Evolutionary conservation across 1,140 invertebrate genomes (phyloP), one percentile per base, ranked within the genome.

Genomic region (Piezodorus guildinii): DNA sequence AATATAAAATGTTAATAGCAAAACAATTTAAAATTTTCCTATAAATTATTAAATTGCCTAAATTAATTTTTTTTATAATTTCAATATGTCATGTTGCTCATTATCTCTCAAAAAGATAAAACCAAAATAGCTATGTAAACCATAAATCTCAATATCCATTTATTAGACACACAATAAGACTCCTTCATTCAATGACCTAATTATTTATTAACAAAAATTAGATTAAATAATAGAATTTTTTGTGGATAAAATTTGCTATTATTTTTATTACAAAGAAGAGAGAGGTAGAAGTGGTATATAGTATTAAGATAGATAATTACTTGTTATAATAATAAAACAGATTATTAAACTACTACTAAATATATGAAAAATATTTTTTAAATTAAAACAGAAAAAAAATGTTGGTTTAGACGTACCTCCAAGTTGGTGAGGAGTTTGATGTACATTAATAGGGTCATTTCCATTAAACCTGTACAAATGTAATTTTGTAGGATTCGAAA

Each of bases 371-470:
- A 17, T 3, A 34, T 1, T 34, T 60, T 60, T 43, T 44, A 60
- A 39, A 43, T 67, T 72, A 30, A 3, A 30, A 4, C 3, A 30
- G 8, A 30, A 30, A 30, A 30, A 30, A 3, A 30, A 4, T 30
- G 8, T 30, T 30, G 27, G 8, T 30, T 30, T 30, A 30, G 27
- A 30, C 3, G 6, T 77, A 89, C 87, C 87, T 75, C 81, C 84
- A 59, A 90, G 85, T 74, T 87, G 84, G 69, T 84, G 82, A 65
- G 81, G 78, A 68, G 84, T 79, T 62, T 85, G 81, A 51, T 81
- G 79, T 62, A 90, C 79, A 71, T 97, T 94, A 34, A 96, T 90
- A 17, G 92, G 92, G 80, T 96, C 91, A 73, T 96, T 96, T 66
- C 90, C 90, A 74, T 92, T 91, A 69, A 94, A 91, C 70, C 92